phyloP scores from a whole-genome alignment of 2,113 vertebrate species.

The Antechinus stuartii region DNA sequence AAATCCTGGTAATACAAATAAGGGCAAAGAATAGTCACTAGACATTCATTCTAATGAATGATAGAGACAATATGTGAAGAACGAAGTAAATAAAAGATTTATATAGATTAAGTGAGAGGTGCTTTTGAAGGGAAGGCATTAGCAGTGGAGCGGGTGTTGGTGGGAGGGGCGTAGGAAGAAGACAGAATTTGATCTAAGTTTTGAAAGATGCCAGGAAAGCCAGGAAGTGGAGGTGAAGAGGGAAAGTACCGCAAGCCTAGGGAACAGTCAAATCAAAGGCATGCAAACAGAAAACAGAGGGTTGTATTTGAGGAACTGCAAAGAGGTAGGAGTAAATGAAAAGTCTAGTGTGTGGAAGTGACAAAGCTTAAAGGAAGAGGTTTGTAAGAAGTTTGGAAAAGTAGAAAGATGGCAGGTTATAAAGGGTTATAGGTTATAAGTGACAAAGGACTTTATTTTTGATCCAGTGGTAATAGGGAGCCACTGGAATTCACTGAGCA shows the following conservation, averaged over 20 bases:
- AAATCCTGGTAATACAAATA: neutral
- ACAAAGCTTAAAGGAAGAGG: slow-evolving; percentile 15
- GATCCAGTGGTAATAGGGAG: no score
- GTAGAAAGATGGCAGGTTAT: no score
- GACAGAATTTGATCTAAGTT: neutral
- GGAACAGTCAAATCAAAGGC: neutral
- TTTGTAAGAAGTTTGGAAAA: neutral
- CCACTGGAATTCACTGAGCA: no score
- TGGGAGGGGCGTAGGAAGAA: neutral
- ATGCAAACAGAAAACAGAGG: neutral
- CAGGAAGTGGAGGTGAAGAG: neutral
- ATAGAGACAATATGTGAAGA: neutral
- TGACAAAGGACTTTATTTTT: no score
- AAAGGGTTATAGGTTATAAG: no score
- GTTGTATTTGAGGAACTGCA: neutral
- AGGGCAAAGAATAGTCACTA: neutral
- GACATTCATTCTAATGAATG: neutral
- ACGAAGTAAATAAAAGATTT: neutral
- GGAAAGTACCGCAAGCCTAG: neutral
- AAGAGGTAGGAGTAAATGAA: neutral
- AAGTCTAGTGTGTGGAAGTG: neutral
- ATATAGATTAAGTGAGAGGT: neutral
- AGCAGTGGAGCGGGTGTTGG: neutral
- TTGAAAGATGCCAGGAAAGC: neutral
- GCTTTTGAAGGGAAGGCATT: neutral